phyloP scores from a whole-genome alignment of 2,888 invertebrate genomes.

The Stenodema calcarata region DNA sequence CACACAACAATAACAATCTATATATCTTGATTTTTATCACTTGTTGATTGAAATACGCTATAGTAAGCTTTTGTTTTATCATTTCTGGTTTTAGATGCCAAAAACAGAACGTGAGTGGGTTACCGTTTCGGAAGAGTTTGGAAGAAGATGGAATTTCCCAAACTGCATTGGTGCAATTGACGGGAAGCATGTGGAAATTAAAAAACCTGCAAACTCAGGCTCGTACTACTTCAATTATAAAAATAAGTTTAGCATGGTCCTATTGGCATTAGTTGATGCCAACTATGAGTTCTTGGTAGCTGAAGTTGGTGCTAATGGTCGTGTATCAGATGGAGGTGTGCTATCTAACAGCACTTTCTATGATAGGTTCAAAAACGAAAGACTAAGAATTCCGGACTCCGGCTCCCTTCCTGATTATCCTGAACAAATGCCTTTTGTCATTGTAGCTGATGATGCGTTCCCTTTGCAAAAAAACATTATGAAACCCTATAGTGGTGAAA shows the following conservation, averaged over 20 bases:
- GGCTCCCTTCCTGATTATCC: constrained; percentile 30
- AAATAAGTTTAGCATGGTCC: constrained; percentile 55
- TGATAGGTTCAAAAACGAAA: not conserved
- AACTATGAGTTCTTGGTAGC: constrained; percentile 56
- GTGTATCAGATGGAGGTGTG: constrained; percentile 53
- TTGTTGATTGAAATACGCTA: too few species aligned
- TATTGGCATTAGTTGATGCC: constrained; percentile 55
- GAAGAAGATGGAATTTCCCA: constrained; percentile 50
- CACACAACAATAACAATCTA: not conserved
- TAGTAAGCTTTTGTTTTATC: too few species aligned
- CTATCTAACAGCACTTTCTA: constrained; percentile 49
- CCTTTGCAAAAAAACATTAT: constrained; percentile 19
- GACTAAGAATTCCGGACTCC: not conserved
- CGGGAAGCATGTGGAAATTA: constrained; percentile 46
- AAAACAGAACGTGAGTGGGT: constrained; percentile 23
- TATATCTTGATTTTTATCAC: not conserved
- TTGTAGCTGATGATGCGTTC: constrained; percentile 29
- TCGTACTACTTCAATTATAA: constrained; percentile 57
- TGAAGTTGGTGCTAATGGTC: constrained; percentile 57
- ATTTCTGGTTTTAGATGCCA: constrained; percentile 18
- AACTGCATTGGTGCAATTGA: constrained; percentile 18
- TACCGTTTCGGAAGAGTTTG: constrained; percentile 26
- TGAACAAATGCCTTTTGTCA: constrained; percentile 29
- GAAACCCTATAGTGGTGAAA: constrained; percentile 27
- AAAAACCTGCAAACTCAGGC: constrained; percentile 55